Evolutionary conservation across 2,888 invertebrate species (phyloP).

Genomic region (Tenthredo distinguenda): DNA sequence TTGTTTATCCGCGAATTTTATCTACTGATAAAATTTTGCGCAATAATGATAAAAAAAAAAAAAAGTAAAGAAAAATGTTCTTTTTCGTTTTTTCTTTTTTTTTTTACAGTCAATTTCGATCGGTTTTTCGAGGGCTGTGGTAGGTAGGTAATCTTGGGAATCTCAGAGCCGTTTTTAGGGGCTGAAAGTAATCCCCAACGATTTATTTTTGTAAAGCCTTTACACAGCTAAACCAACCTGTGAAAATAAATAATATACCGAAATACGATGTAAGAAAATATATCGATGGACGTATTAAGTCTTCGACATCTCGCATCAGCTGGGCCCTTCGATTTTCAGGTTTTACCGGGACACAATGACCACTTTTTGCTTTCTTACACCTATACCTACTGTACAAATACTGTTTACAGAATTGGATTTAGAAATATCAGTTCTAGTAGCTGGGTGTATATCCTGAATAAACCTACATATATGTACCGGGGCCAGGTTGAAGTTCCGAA

Average conservation of each 20-base stretch:
- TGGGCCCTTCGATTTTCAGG: neutral
- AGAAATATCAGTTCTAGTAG: neutral
- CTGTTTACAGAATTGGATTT: neutral
- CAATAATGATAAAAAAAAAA: neutral
- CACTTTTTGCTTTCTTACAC: slow-evolving; percentile 1
- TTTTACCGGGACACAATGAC: slow-evolving; percentile 10
- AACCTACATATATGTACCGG: neutral
- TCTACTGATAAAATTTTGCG: neutral
- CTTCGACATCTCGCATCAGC: neutral
- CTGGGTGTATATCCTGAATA: neutral
- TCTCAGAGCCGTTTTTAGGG: slow-evolving; percentile 71
- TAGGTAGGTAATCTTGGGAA: slow-evolving; percentile 69
- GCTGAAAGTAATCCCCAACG: slow-evolving; percentile 60
- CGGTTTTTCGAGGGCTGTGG: neutral
- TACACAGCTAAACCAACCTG: neutral
- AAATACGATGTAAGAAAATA: slow-evolving; percentile 46
- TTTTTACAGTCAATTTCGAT: neutral
- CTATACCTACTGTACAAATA: neutral
- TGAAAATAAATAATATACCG: slow-evolving; percentile 34
- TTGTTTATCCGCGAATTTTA: neutral
- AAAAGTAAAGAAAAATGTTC: neutral
- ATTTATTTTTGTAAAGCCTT: slow-evolving; percentile 39
- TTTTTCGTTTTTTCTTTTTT: neutral
- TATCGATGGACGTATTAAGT: slow-evolving; percentile 37
- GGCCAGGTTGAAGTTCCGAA: too few relatives aligned